phyloP scores from a whole-genome alignment of 1,140 invertebrate genomes.

The Mesaphorura yosii region DNA sequence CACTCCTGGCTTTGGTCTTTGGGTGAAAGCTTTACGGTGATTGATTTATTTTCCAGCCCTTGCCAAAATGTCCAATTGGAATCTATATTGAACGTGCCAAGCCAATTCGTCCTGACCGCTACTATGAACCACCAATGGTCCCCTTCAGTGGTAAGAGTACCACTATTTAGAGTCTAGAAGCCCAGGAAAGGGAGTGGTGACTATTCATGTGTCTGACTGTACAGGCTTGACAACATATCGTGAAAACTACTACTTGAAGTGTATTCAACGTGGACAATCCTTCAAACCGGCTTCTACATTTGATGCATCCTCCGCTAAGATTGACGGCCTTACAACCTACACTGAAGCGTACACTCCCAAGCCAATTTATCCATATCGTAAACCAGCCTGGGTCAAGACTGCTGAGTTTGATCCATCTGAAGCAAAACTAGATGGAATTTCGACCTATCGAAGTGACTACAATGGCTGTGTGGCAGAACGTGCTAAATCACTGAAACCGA shows the following conservation, averaged over 20 bases:
- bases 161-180: too few species aligned
- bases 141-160: constrained; percentile 9
- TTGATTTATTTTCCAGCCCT: neutral
- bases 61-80: constrained; percentile 17
- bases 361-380: neutral
- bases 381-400: too few species aligned
- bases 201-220: neutral
- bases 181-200: too few species aligned
- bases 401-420: constrained; percentile 14
- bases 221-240: constrained; percentile 16
- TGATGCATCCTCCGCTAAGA: constrained; percentile 15
- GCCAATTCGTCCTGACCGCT: constrained; percentile 9
- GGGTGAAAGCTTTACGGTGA: neutral
- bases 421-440: constrained; percentile 17
- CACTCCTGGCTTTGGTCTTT: neutral
- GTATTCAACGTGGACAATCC: constrained; percentile 2
- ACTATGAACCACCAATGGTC: constrained; percentile 2
- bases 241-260: constrained; percentile 21
- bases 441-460: constrained; percentile 22
- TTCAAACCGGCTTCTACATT: constrained; percentile 16
- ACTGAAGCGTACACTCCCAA: constrained; percentile 12
- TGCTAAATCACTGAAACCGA: constrained; percentile 18
- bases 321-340: constrained; percentile 22
- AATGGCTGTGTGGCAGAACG: constrained; percentile 7
- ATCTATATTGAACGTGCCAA: constrained; percentile 11